Evolutionary conservation across 1,140 invertebrate genomes (phyloP).

Genomic region (Drosophila mayri): DNA sequence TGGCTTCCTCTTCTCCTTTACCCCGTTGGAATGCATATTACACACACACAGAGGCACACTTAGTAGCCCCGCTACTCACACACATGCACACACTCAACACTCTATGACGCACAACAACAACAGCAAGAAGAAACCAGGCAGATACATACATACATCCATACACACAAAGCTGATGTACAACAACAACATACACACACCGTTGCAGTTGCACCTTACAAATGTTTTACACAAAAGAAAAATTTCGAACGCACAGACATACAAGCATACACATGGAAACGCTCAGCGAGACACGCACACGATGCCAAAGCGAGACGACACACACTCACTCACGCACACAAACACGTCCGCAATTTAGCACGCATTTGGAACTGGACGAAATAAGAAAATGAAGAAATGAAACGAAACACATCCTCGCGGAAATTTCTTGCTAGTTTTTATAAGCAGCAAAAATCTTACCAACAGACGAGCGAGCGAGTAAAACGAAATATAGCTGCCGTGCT

Average conservation of each 20-base stretch:
- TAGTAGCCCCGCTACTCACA: slow-evolving; percentile 1
- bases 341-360: slow-evolving; percentile 56
- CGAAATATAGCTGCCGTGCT: slow-evolving; percentile 66
- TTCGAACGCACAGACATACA: slow-evolving; percentile 36
- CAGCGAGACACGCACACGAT: slow-evolving; percentile 37
- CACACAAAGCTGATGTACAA: slow-evolving; percentile 8
- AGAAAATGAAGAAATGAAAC: slow-evolving; percentile 27
- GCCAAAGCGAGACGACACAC: slow-evolving; percentile 13
- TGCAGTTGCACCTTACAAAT: slow-evolving; percentile 80
- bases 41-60: slow-evolving; percentile 34
- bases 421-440: slow-evolving; percentile 4
- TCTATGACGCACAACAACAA: slow-evolving; percentile 51
- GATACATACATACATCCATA: slow-evolving; percentile 47
- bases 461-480: slow-evolving; percentile 61
- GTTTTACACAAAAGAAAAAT: slow-evolving; percentile 76
- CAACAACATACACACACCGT: slow-evolving; percentile 40
- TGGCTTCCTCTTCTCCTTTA: slow-evolving; percentile 54
- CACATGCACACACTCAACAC: slow-evolving; percentile 11
- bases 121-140: slow-evolving; percentile 30
- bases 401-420: slow-evolving; percentile 30
- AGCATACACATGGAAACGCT: slow-evolving; percentile 31
- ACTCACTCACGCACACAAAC: slow-evolving; percentile 20
- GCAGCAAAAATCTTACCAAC: slow-evolving; percentile 61
- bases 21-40: slow-evolving; percentile 83
- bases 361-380: slow-evolving; percentile 50